These are phyloP conservation scores for Eublepharis macularius DNA, from an alignment of 2,113 vertebrate genomes.

Conservation along the genomic window DNA sequence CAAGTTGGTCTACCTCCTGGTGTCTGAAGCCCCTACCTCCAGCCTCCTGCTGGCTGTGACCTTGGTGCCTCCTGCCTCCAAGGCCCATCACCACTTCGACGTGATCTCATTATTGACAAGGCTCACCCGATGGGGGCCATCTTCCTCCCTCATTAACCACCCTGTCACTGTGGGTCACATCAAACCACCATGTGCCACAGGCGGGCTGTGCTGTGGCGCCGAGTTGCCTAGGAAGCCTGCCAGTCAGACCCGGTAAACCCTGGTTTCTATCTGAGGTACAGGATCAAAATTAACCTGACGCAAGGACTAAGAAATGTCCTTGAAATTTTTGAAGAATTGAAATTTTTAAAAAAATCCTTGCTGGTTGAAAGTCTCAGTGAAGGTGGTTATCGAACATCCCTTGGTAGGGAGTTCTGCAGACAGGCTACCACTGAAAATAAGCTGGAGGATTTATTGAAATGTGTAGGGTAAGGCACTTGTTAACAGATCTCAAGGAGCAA, in stretches of 20 bases:
- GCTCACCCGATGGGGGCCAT: fast-evolving
- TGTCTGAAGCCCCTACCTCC: neutral
- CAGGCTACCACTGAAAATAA: too few relatives aligned
- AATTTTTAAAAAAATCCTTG: too few relatives aligned
- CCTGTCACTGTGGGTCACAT: conserved; percentile 52
- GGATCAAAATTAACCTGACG: too few relatives aligned
- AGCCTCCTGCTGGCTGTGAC: neutral
- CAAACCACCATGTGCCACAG: fast-evolving
- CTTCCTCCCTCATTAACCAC: conserved; percentile 40
- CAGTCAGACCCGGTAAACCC: neutral
- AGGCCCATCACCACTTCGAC: conserved; percentile 46
- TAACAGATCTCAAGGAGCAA: too few relatives aligned
- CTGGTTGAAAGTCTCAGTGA: too few relatives aligned
- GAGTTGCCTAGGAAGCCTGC: fast-evolving
- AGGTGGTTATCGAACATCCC: too few relatives aligned
- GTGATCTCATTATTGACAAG: conserved; percentile 57
- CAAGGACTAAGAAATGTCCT: too few relatives aligned
- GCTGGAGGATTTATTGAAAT: too few relatives aligned
- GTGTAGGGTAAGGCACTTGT: too few relatives aligned
- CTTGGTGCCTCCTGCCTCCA: conserved; percentile 56
- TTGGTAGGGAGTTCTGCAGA: too few relatives aligned
- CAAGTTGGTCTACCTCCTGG: too few relatives aligned
- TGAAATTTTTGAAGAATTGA: too few relatives aligned
- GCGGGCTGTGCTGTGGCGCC: neutral
- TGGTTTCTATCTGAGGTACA: neutral